Conservation (phyloP, 2,113 vertebrate species). For the Salvelinus namaycush region DNA sequence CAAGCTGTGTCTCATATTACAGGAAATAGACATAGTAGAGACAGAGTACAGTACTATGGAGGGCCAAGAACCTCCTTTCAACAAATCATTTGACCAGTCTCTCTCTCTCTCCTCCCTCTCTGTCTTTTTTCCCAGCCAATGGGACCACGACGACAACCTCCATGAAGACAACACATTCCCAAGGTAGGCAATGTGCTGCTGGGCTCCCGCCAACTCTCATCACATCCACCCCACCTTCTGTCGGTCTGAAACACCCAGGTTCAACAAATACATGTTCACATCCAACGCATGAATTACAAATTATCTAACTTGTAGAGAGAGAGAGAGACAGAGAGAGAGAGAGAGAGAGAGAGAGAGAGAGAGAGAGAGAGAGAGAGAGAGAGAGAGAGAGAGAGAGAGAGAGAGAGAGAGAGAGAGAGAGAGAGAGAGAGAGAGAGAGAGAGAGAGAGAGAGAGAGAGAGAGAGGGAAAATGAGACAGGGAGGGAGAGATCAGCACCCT, state of each 20-base stretch:
- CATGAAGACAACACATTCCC: slow-evolving; percentile 10
- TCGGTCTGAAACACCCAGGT: not conserved
- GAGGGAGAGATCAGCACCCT: slow-evolving; percentile 37
- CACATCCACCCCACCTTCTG: slow-evolving; percentile 5
- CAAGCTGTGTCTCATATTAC: slow-evolving; percentile 64
- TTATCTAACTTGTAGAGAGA: not conserved
- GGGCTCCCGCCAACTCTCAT: not conserved
- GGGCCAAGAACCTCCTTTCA: slow-evolving; percentile 69
- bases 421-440: too few species aligned
- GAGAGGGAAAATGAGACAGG: slow-evolving; percentile 24
- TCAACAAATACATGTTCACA: slow-evolving; percentile 5
- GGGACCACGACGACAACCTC: slow-evolving; percentile 27
- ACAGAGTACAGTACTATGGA: slow-evolving; percentile 56
- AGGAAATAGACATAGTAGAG: slow-evolving; percentile 68
- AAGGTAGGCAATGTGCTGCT: slow-evolving; percentile 57
- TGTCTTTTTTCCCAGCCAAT: slow-evolving; percentile 54
- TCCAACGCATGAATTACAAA: slow-evolving; percentile 1
- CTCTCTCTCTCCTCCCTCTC: slow-evolving; percentile 34
- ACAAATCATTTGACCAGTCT: slow-evolving; percentile 64
- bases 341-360: too few species aligned
- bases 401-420: too few species aligned
- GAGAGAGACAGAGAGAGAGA: too few species aligned
- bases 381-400: too few species aligned
- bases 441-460: not conserved
- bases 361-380: too few species aligned